phyloP scores from a whole-genome alignment of 1,140 invertebrate genomes.

The Leptonema lineaticorne region DNA sequence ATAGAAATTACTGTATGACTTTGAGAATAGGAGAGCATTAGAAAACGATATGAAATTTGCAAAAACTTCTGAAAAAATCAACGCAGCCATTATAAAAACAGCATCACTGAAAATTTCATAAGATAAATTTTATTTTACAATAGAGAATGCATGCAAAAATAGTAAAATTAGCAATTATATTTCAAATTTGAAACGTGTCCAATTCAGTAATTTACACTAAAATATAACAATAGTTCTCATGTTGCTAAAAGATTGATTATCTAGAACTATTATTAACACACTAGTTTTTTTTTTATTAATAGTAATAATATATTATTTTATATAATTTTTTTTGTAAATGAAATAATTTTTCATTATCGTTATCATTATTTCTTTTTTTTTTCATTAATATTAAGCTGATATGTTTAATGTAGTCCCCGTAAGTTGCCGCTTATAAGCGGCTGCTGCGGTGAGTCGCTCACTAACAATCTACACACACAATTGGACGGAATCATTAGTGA shows the following conservation, averaged over 20 bases:
- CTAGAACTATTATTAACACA: slow-evolving; percentile 40
- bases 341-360: slow-evolving; percentile 33
- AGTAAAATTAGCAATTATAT: slow-evolving; percentile 28
- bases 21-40: no score
- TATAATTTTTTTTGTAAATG: slow-evolving; percentile 34
- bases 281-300: slow-evolving; percentile 39
- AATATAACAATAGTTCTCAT: slow-evolving; percentile 22
- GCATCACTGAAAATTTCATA: background rate
- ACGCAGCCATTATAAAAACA: background rate
- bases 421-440: slow-evolving; percentile 38
- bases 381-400: slow-evolving; percentile 43
- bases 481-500: slow-evolving; percentile 42
- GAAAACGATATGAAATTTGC: no score
- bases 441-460: slow-evolving; percentile 39
- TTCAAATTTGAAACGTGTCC: background rate
- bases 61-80: no score
- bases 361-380: slow-evolving; percentile 37
- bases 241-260: slow-evolving; percentile 41
- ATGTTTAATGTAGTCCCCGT: slow-evolving; percentile 44
- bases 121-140: slow-evolving; percentile 19
- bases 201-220: slow-evolving; percentile 12
- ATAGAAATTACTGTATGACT: no score
- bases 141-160: slow-evolving; percentile 30
- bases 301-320: no score
- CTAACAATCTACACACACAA: slow-evolving; percentile 43